Percentiles rank a stretch among this genome's conserved stretches.
Evolutionary conservation across 2,888 invertebrate species (phyloP).

Genomic region (Rhopalosiphum nymphaeae): DNA sequence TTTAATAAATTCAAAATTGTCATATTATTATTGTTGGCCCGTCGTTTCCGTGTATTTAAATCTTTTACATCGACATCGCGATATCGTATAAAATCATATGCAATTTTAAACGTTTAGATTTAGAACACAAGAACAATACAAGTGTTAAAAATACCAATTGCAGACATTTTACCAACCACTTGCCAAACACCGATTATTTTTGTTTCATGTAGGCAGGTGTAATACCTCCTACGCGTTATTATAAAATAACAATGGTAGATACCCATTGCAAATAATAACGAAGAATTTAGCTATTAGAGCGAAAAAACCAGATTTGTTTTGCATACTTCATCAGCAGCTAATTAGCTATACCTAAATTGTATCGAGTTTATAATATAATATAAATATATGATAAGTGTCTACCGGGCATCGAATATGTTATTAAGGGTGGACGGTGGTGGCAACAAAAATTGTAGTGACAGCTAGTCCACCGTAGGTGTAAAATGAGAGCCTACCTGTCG

Average conservation of each 20-base stretch:
- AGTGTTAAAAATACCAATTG: background rate
- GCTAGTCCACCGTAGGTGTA: no score
- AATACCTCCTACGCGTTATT: background rate
- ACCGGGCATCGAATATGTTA: no score
- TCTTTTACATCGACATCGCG: background rate
- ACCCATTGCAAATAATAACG: background rate
- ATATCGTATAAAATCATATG: background rate
- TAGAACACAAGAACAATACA: background rate
- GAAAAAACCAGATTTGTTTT: background rate
- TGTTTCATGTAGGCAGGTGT: background rate
- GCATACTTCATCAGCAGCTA: background rate
- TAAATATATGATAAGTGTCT: no score
- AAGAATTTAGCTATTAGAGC: background rate
- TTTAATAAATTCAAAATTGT: background rate
- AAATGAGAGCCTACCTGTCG: no score
- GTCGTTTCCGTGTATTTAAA: background rate
- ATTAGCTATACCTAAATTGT: no score
- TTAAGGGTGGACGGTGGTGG: no score
- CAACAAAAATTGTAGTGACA: no score
- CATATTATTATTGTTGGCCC: background rate
- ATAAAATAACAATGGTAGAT: background rate
- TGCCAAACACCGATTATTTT: background rate
- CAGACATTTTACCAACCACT: background rate
- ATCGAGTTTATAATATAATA: no score
- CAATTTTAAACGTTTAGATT: background rate